Evolutionary conservation across 2,113 vertebrate genomes (phyloP), one percentile per base, ranked within the genome.

Genomic region (Picathartes gymnocephalus): DNA sequence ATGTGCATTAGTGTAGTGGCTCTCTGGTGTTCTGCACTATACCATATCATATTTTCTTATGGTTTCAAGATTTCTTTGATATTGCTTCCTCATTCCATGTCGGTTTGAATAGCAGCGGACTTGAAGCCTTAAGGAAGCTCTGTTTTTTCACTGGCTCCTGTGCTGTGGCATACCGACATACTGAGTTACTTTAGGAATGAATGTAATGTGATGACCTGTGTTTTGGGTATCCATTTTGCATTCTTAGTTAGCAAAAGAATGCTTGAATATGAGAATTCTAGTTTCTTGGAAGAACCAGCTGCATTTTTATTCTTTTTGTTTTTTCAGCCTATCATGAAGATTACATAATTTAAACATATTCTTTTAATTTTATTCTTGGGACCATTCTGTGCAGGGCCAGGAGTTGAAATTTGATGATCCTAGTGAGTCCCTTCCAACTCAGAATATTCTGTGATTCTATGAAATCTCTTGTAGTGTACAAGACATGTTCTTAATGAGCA

Each of bases 401-500:
- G 25, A 62, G 58, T 78, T 61, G 35, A 61, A 77, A 35, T 61
- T 39, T 50, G 57, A 33, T 77, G 42, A 76, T 47, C 44, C 27
- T 76, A 60, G 56, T 48, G 42, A 28, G 57, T 48, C 27, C 35
- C n/a, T 76, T 76, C n/a, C 15, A 47, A 48, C 56, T 76, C 72
- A 60, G 56, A 76, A 60, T 76, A 76, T 76, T 76, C 56, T 47
- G n/a, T 58, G 56, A 60, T 76, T 76, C n/a, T 62, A 23, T 62
- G 53, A 91, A 60, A 91, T 87, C 68, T 93, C 58, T 73, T 92
- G 40, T 73, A 81, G 86, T 94, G 73, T 94, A 66, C 81, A 96
- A 96, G 91, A 70, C 54, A 76, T 39, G 24, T 91, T 85, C 61
- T 95, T 92, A 94, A 95, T 95, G 86, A 95, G 80, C 68, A 94